phyloP scores from a whole-genome alignment of 2,113 vertebrate genomes.

The Ochotona curzoniae region DNA sequence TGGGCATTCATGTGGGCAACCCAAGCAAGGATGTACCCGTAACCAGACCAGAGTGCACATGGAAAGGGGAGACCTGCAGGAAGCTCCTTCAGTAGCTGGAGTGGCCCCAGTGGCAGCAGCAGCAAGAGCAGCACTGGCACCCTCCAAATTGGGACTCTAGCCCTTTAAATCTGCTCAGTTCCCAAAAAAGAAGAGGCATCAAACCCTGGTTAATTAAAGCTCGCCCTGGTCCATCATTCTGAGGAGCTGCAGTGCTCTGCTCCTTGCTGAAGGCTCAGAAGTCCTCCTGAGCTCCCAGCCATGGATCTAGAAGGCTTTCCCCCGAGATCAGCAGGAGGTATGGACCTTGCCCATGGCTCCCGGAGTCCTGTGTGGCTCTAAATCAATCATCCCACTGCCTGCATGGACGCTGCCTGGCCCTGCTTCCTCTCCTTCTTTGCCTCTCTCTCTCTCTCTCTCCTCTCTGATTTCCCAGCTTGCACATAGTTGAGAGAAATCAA shows the following conservation, averaged over 20 bases:
- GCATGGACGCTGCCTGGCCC: conserved; percentile 78
- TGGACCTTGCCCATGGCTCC: conserved; percentile 64
- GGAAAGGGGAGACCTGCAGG: conserved; percentile 50
- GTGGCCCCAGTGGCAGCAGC: conserved; percentile 39
- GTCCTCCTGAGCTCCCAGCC: conserved; percentile 71
- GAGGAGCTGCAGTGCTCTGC: conserved; percentile 80
- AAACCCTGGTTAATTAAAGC: conserved; percentile 87
- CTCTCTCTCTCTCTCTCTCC: background rate
- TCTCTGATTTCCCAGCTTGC: conserved; percentile 56
- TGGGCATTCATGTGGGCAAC: background rate
- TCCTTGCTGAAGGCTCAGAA: conserved; percentile 75
- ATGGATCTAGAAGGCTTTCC: conserved; percentile 81
- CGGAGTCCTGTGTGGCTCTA: conserved; percentile 53
- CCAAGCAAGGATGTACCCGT: too few species aligned
- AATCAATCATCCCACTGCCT: conserved; percentile 71
- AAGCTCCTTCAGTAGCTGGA: conserved; percentile 10
- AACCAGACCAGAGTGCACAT: too few species aligned
- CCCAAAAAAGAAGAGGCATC: conserved; percentile 85
- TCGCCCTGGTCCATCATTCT: conserved; percentile 82
- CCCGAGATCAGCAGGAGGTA: conserved; percentile 85
- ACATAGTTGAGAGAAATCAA: conserved; percentile 64
- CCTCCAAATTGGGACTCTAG: conserved; percentile 86
- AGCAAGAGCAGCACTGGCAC: conserved; percentile 51
- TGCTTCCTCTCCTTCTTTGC: background rate
- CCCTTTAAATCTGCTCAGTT: conserved; percentile 88